phyloP scores from a whole-genome alignment of 2,888 invertebrate species.

The Parnassius glacialis region DNA sequence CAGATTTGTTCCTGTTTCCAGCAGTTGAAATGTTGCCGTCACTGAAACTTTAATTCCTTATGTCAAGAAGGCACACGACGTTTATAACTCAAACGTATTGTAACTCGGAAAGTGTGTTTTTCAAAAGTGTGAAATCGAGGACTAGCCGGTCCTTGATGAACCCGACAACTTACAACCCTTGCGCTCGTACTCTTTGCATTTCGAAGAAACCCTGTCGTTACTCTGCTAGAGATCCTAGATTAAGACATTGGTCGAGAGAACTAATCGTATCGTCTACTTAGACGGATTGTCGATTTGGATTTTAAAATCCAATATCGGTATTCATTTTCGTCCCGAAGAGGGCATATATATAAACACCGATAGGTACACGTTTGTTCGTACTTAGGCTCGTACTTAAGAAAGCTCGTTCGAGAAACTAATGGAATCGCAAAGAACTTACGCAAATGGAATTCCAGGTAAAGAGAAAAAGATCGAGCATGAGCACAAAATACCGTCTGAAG shows the following conservation, averaged over 20 bases:
- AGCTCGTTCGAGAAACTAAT: slow-evolving; percentile 59
- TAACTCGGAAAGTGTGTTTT: slow-evolving; percentile 69
- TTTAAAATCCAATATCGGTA: slow-evolving; percentile 55
- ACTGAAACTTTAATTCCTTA: slow-evolving; percentile 72
- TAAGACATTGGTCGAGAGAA: slow-evolving; percentile 80
- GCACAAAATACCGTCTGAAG: slow-evolving; percentile 71
- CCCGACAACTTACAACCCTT: slow-evolving; percentile 75
- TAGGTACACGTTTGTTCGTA: slow-evolving; percentile 47
- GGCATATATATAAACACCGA: slow-evolving; percentile 47
- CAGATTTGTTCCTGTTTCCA: slow-evolving; percentile 52
- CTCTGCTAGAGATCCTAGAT: slow-evolving; percentile 82
- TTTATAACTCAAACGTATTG: slow-evolving; percentile 54
- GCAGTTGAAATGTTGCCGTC: slow-evolving; percentile 66
- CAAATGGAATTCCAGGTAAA: slow-evolving; percentile 74
- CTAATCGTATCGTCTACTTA: slow-evolving; percentile 64
- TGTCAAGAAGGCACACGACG: slow-evolving; percentile 64
- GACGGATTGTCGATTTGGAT: slow-evolving; percentile 50
- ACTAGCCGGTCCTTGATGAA: slow-evolving; percentile 80
- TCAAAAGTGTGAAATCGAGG: slow-evolving; percentile 72
- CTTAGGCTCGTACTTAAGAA: slow-evolving; percentile 55
- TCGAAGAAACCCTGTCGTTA: slow-evolving; percentile 74
- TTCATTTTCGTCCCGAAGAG: slow-evolving; percentile 52
- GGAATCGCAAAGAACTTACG: slow-evolving; percentile 67
- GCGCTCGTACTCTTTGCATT: slow-evolving; percentile 72
- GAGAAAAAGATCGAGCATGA: slow-evolving; percentile 64